Conservation (phyloP, 2,797 vertebrate genomes). For the Fundulus diaphanus region DNA sequence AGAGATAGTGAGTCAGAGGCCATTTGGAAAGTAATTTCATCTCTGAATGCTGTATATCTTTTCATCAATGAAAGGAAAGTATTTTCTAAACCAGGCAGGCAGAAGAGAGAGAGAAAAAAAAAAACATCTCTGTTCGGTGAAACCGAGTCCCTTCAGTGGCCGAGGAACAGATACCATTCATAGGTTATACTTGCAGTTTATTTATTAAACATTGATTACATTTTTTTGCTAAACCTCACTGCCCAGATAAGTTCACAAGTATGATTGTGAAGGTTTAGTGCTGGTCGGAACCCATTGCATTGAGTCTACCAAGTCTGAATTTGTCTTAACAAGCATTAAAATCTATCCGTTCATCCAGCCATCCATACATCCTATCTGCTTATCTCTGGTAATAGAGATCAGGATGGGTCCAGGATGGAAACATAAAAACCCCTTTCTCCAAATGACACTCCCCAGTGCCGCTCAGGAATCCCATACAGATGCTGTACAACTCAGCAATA, state of each 20-base stretch:
- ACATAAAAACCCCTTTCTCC: background rate
- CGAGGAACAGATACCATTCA: conserved; percentile 34
- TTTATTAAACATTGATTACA: conserved; percentile 8
- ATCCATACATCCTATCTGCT: background rate
- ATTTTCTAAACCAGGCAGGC: conserved; percentile 54
- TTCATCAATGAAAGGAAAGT: conserved; percentile 79
- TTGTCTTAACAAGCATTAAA: no score
- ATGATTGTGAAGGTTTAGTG: background rate
- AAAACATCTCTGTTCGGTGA: conserved; percentile 57
- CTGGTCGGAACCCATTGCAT: background rate
- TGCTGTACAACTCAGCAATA: background rate
- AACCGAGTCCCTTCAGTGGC: conserved; percentile 42
- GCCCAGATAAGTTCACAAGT: background rate
- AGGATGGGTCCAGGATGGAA: background rate
- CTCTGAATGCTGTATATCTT: conserved; percentile 75
- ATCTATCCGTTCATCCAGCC: background rate
- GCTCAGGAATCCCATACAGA: background rate
- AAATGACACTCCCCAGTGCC: background rate
- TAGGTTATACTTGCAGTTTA: conserved; percentile 24
- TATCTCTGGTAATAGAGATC: background rate
- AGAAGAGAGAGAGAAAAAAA: conserved; percentile 37
- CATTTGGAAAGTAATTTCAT: conserved; percentile 79
- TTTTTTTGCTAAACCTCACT: background rate
- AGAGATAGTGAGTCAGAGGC: conserved; percentile 78
- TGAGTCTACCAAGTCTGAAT: background rate